Conservation (phyloP, 2,113 vertebrate species). For the Nothocercus nigrocapillus region DNA sequence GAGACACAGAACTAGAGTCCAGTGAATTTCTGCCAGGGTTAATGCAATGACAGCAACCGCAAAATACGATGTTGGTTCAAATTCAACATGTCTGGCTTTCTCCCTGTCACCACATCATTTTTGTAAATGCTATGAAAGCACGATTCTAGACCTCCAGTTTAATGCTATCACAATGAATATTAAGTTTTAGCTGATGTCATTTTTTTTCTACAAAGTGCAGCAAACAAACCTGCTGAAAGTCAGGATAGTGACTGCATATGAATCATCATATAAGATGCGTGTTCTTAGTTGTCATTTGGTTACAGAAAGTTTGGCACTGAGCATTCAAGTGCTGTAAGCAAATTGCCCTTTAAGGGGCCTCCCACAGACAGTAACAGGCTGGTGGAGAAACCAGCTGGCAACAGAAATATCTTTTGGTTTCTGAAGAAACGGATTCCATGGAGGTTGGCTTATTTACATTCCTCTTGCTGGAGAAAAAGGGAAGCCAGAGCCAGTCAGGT, state of each 20-base stretch:
- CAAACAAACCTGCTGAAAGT: background rate
- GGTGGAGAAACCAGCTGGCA: background rate
- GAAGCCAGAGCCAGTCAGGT: background rate
- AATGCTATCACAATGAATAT: background rate
- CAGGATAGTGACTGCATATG: background rate
- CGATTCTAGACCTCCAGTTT: background rate
- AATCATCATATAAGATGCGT: background rate
- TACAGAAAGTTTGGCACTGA: background rate
- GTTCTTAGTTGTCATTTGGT: background rate
- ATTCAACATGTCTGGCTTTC: background rate
- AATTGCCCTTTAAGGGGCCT: background rate
- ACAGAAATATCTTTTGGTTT: background rate
- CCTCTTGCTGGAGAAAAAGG: background rate
- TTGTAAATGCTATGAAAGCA: background rate
- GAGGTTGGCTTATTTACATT: background rate
- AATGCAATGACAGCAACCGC: background rate
- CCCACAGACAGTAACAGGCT: background rate
- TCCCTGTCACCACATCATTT: background rate
- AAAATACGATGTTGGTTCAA: conserved; percentile 10
- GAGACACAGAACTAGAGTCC: background rate
- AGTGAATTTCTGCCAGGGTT: background rate
- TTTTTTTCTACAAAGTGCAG: background rate
- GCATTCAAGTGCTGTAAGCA: background rate
- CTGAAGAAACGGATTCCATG: background rate
- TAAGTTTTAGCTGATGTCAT: background rate